Percentiles rank a stretch among this genome's conserved stretches.
phyloP scores from a whole-genome alignment of 2,113 vertebrate genomes.

The Psettodes erumei region DNA sequence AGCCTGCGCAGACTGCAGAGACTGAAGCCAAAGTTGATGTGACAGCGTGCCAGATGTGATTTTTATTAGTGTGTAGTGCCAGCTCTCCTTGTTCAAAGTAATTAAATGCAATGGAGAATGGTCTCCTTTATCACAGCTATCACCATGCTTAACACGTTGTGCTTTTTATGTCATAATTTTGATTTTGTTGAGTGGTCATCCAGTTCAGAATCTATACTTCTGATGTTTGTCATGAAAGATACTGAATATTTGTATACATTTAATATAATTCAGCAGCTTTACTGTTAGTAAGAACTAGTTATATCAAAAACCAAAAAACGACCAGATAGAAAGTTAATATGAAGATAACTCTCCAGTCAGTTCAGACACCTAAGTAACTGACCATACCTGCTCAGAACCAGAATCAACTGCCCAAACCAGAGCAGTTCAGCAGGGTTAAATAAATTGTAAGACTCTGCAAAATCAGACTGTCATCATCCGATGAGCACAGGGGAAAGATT shows the following conservation, averaged over 20 bases:
- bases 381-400: neutral
- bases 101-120: no score
- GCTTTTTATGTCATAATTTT: neutral
- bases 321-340: no score
- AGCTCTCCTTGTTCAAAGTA: neutral
- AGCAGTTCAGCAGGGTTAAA: conserved; percentile 9
- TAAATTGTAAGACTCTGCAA: conserved; percentile 8
- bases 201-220: neutral
- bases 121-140: no score
- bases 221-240: neutral
- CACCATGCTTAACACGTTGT: neutral
- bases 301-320: no score
- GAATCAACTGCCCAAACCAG: neutral
- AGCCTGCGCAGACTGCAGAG: neutral
- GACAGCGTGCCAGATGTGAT: no score
- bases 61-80: neutral
- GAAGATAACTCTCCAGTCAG: neutral
- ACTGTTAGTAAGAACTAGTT: neutral
- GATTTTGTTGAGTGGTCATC: neutral
- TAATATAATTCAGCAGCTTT: neutral
- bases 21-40: neutral
- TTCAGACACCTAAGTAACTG: neutral
- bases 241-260: neutral
- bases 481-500: conserved; percentile 34
- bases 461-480: conserved; percentile 18